Evolutionary conservation across 2,797 vertebrate species (phyloP).

Genomic region (Coranthus polyacanthus): DNA sequence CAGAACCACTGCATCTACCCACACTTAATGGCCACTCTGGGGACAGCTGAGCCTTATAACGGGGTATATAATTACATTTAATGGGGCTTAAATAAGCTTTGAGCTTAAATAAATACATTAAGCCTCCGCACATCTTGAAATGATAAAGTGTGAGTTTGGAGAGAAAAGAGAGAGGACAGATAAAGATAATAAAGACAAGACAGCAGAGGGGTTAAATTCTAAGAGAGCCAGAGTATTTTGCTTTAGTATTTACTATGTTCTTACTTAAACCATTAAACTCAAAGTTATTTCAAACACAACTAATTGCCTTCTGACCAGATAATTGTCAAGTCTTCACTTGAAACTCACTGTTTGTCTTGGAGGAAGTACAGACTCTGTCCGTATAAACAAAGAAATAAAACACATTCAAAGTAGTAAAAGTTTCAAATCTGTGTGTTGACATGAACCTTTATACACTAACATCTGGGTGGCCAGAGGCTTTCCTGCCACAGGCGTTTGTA

Average conservation of each 20-base stretch:
- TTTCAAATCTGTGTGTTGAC: slow-evolving; percentile 1
- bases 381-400: background rate
- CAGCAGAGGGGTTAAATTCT: slow-evolving; percentile 5
- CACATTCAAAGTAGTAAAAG: background rate
- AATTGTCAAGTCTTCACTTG: background rate
- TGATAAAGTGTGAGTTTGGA: slow-evolving; percentile 65
- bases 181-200: slow-evolving; percentile 37
- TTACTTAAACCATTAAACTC: background rate
- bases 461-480: slow-evolving; percentile 55
- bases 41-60: slow-evolving; percentile 75
- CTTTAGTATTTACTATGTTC: background rate
- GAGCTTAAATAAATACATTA: slow-evolving; percentile 83
- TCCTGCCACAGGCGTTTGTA: slow-evolving; percentile 22
- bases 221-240: too few species aligned
- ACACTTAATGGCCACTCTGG: slow-evolving; percentile 74
- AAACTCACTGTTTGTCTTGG: background rate
- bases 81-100: slow-evolving; percentile 83
- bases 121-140: slow-evolving; percentile 81
- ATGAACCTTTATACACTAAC: slow-evolving; percentile 31
- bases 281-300: slow-evolving; percentile 2
- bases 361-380: background rate
- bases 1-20: slow-evolving; percentile 60
- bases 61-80: slow-evolving; percentile 82
- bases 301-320: background rate
- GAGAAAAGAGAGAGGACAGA: slow-evolving; percentile 34